These are phyloP conservation scores for Caenorhabditis sp. DNA, from an alignment of 2,888 invertebrate genomes.

Conservation along the genomic window DNA sequence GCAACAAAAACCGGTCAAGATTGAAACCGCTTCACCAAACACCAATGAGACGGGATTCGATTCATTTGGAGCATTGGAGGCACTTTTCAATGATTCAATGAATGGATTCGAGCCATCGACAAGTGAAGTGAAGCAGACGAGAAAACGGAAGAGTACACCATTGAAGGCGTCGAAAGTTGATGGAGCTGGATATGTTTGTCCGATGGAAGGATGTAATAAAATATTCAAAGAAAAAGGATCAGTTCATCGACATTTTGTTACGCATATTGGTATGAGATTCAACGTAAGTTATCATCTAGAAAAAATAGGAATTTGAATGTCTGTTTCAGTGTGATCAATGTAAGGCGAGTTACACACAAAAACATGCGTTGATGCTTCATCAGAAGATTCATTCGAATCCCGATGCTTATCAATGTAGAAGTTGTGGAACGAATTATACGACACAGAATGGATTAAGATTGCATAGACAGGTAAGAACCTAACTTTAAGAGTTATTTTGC, in stretches of 20 bases:
- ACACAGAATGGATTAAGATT: slow-evolving; percentile 34
- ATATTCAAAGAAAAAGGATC: slow-evolving; percentile 43
- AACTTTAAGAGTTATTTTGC: not conserved
- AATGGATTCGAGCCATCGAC: slow-evolving; percentile 14
- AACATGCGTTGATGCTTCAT: slow-evolving; percentile 40
- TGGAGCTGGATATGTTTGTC: slow-evolving; percentile 32
- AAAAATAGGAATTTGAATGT: too few species aligned
- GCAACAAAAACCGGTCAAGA: not conserved
- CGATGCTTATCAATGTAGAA: slow-evolving; percentile 39
- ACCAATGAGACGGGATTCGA: slow-evolving; percentile 2
- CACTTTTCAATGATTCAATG: slow-evolving; percentile 17
- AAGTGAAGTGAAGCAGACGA: not conserved
- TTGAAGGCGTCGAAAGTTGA: slow-evolving; percentile 35
- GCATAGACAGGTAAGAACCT: slow-evolving; percentile 26
- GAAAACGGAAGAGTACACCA: slow-evolving; percentile 30
- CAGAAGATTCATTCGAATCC: slow-evolving; percentile 40
- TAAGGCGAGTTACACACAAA: slow-evolving; percentile 38
- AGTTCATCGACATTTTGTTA: slow-evolving; percentile 37
- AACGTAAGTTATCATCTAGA: slow-evolving; percentile 39
- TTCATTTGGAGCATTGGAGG: slow-evolving; percentile 18
- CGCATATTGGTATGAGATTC: slow-evolving; percentile 42
- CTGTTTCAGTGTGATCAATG: slow-evolving; percentile 38
- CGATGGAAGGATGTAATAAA: slow-evolving; percentile 43
- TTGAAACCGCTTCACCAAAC: not conserved
- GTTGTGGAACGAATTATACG: slow-evolving; percentile 39